Evolutionary conservation across 1,140 invertebrate genomes (phyloP).

Genomic region (Idris sp.): DNA sequence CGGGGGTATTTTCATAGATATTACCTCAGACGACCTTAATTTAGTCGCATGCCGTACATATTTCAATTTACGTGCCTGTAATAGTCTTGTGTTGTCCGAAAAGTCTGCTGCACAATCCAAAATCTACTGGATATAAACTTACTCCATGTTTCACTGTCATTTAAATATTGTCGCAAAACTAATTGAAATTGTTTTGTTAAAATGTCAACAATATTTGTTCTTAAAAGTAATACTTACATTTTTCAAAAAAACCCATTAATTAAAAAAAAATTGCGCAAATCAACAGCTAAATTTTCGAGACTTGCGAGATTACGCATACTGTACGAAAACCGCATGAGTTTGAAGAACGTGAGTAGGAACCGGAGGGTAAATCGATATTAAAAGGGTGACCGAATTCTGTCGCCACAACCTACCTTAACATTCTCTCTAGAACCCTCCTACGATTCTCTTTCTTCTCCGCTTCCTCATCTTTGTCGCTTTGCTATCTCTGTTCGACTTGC

Average conservation of each 20-base stretch:
- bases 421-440: conserved; percentile 61
- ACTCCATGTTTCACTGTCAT: conserved; percentile 11
- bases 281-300: too few species aligned
- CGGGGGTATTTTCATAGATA: conserved; percentile 39
- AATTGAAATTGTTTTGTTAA: too few species aligned
- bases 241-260: too few species aligned
- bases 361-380: conserved; percentile 75
- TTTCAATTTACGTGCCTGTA: conserved; percentile 51
- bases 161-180: too few species aligned
- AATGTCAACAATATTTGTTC: too few species aligned
- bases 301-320: conserved; percentile 46
- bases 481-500: conserved; percentile 45
- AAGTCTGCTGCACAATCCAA: neutral
- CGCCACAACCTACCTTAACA: conserved; percentile 75
- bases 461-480: conserved; percentile 12
- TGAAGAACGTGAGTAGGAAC: too few species aligned
- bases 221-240: too few species aligned
- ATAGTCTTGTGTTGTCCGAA: conserved; percentile 36
- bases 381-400: conserved; percentile 79
- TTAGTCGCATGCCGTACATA: conserved; percentile 42
- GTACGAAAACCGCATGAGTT: conserved; percentile 33
- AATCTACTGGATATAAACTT: conserved; percentile 27
- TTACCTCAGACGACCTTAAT: conserved; percentile 46
- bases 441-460: conserved; percentile 55
- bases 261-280: too few species aligned